Conservation (phyloP, 2,797 vertebrate species). For the Yasuhikotakia modesta region DNA sequence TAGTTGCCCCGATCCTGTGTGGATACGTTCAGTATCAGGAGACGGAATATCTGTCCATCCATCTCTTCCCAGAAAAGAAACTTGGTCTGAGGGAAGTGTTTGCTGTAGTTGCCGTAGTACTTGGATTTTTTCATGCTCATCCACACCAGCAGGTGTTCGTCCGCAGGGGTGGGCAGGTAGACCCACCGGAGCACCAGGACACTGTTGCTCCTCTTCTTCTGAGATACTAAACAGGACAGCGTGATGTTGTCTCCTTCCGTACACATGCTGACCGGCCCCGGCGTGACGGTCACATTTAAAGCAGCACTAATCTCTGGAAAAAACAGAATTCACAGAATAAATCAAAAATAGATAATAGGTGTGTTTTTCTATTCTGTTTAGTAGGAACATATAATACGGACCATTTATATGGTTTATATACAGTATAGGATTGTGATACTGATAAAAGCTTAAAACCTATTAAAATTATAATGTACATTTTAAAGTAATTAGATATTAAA, state of each 20-base stretch:
- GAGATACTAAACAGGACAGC: conserved; percentile 89
- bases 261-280: conserved; percentile 82
- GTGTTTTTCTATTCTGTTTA: neutral
- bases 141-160: conserved; percentile 86
- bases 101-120: conserved; percentile 89
- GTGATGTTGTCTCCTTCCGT: conserved; percentile 86
- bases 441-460: neutral
- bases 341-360: neutral
- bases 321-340: conserved; percentile 28
- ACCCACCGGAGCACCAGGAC: conserved; percentile 91
- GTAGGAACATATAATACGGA: neutral
- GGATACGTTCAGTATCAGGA: conserved; percentile 81
- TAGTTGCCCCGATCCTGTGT: conserved; percentile 86
- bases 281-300: conserved; percentile 91
- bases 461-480: no score
- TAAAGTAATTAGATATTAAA: neutral
- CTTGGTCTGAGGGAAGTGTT: conserved; percentile 77
- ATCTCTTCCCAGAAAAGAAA: conserved; percentile 82
- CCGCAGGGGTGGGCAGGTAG: conserved; percentile 73
- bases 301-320: conserved; percentile 81
- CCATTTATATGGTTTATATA: neutral
- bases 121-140: conserved; percentile 88
- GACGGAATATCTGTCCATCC: conserved; percentile 77
- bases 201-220: conserved; percentile 85
- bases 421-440: neutral